Base-by-base conservation (phyloP, 2,113 vertebrate species). In the Cololabis saira region DNA sequence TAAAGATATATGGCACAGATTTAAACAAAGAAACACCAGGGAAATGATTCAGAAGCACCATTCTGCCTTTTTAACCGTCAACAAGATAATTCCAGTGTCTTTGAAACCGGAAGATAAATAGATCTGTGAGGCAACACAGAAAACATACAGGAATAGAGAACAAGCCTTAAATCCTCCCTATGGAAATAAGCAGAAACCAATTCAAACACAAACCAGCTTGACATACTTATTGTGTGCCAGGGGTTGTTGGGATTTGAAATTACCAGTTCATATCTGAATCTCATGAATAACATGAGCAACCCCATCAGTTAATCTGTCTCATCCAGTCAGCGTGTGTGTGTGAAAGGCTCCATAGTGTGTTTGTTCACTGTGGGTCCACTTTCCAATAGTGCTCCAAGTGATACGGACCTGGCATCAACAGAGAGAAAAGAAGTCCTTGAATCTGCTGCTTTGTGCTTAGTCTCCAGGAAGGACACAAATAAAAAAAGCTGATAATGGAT, bases 231-330 rank as follows among this genome's bases (percentile, higher is more conserved):
- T 50, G 19, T 41, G 14, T 59, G 43, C 21, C 12, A 50, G 54
- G 63, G 59, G 49, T 24, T 63, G 43, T 15, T 40, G 52, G 11
- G 41, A 60, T 60, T 55, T 54, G 33, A 76, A 62, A 75, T 47
- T 12, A 67, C 61, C 17, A 49, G 56, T 44, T 60, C 1, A 21
- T 1, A 45, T 45, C 57, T 30, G 48, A 75, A 58, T 56, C 41
- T 50, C 67, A 49, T 67, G 57, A 59, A 75, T 45, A 71, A 58
- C 47, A 50, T 42, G 54, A 67, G 66, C 45, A 70, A 12, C 15
- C 64, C 51, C 30, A 68, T 30, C 44, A 53, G 55, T 60, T 74
- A 62, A 72, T 78, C 45, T 70, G 44, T 57, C 45, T 52, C 62
- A 71, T 61, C 44, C 60, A 61, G 60, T 73, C 60, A 12, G 43